These are phyloP conservation scores for Mamestra configurata DNA, from an alignment of 1,140 invertebrate species.

Conservation along the genomic window DNA sequence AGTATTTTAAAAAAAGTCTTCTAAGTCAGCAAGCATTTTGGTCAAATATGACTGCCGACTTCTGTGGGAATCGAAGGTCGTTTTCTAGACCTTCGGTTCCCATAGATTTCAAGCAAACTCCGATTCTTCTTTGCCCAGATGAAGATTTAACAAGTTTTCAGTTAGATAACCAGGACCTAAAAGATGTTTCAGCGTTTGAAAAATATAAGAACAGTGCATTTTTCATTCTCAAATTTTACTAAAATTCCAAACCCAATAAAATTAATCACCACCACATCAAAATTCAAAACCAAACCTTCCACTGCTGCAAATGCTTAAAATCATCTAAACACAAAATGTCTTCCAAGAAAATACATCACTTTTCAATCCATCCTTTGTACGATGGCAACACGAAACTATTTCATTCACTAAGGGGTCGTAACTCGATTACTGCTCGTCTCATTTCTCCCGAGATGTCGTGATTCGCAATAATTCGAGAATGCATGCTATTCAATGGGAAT, in stretches of 20 bases:
- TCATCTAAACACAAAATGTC: background rate
- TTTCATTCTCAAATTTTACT: background rate
- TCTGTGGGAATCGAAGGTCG: too few species aligned
- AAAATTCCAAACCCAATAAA: background rate
- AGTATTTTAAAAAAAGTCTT: too few species aligned
- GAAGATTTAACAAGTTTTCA: too few species aligned
- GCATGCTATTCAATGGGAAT: slow-evolving; percentile 68
- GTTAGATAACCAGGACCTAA: too few species aligned
- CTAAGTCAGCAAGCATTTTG: too few species aligned
- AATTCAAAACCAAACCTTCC: background rate
- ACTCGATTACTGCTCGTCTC: slow-evolving; percentile 77
- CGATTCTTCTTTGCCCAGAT: too few species aligned
- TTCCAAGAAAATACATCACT: slow-evolving; percentile 42
- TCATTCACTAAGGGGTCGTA: slow-evolving; percentile 65
- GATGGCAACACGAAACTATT: slow-evolving; percentile 75
- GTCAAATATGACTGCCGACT: too few species aligned
- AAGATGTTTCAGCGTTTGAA: background rate
- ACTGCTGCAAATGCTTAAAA: background rate
- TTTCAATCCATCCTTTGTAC: slow-evolving; percentile 27
- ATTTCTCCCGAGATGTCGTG: slow-evolving; percentile 69
- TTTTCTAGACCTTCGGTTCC: too few species aligned
- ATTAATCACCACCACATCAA: background rate
- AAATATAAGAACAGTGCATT: background rate
- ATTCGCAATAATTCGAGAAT: slow-evolving; percentile 75
- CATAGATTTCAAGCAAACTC: too few species aligned